These are phyloP conservation scores for Diaprepes abbreviatus DNA, from an alignment of 2,888 invertebrate species.

Conservation along the genomic window DNA sequence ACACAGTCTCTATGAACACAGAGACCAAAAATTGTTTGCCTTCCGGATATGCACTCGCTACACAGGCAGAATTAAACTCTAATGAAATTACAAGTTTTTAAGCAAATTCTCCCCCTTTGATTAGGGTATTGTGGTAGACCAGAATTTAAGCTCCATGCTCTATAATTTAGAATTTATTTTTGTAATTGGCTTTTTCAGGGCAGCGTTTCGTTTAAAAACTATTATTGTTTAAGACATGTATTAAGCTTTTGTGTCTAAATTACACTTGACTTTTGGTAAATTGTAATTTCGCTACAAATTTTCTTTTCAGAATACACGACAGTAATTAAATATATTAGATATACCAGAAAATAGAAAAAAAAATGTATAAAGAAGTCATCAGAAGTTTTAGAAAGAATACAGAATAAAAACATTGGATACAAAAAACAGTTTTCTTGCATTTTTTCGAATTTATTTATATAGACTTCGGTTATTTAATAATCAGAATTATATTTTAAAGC, in stretches of 20 bases:
- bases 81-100: slow-evolving; percentile 50
- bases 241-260: background rate
- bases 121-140: slow-evolving; percentile 49
- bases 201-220: background rate
- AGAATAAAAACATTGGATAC: no score
- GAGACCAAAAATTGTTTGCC: slow-evolving; percentile 41
- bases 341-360: no score
- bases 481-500: no score
- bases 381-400: no score
- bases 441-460: no score
- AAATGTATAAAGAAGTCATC: no score
- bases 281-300: no score
- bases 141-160: slow-evolving; percentile 44
- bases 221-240: background rate
- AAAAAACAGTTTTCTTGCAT: no score
- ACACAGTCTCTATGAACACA: slow-evolving; percentile 10
- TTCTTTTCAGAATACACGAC: no score
- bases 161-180: slow-evolving; percentile 45
- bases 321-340: no score
- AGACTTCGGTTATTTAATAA: no score
- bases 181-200: slow-evolving; percentile 38
- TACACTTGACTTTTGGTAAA: no score
- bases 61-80: slow-evolving; percentile 40
- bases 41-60: slow-evolving; percentile 25
- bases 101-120: slow-evolving; percentile 44